These are phyloP conservation scores for Drosophila ercepeae DNA, from an alignment of 1,140 invertebrate genomes.

Conservation along the genomic window DNA sequence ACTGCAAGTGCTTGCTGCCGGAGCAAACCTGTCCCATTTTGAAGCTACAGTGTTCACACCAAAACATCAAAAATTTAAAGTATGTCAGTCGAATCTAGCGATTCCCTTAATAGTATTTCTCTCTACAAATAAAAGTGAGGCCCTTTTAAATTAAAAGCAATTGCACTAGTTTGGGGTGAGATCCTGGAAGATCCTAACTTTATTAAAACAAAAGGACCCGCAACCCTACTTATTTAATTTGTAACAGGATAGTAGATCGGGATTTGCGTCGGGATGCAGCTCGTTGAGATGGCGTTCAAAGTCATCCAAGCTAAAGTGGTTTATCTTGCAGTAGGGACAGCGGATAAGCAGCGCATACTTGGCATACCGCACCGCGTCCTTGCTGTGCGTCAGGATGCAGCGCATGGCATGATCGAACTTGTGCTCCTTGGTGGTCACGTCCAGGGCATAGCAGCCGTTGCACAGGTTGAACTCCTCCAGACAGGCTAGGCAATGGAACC, in stretches of 20 bases:
- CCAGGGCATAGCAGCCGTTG: constrained; percentile 16
- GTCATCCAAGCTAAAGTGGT: constrained; percentile 19
- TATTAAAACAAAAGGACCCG: background rate
- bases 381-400: constrained; percentile 15
- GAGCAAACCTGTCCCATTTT: constrained; percentile 47
- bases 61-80: constrained; percentile 37
- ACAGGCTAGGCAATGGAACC: constrained; percentile 25
- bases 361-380: background rate
- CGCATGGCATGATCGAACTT: constrained; percentile 31
- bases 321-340: constrained; percentile 13
- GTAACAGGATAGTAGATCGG: constrained; percentile 4
- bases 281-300: constrained; percentile 1
- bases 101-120: too few relatives aligned
- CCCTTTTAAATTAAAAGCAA: background rate
- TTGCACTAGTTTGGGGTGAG: background rate
- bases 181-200: background rate
- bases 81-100: constrained; percentile 48
- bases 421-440: constrained; percentile 29
- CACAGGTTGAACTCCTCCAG: constrained; percentile 16
- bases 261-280: constrained; percentile 13
- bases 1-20: constrained; percentile 53
- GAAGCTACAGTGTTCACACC: constrained; percentile 50
- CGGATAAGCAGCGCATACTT: background rate
- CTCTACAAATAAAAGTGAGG: constrained; percentile 23
- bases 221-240: background rate